Base-by-base conservation (phyloP, 2,113 vertebrate species). In the Pongo pygmaeus region DNA sequence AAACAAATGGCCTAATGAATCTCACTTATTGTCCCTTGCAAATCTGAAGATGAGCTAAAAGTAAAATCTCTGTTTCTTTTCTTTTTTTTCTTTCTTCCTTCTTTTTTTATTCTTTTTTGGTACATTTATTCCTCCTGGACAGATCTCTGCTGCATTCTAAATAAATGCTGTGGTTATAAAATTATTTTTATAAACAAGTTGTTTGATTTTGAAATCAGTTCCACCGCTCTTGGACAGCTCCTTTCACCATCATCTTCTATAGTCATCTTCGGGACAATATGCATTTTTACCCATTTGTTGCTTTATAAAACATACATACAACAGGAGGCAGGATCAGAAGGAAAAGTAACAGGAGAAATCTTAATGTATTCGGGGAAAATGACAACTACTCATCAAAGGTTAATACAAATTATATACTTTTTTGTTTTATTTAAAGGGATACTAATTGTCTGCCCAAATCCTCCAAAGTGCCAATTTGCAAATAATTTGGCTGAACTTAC, bases 1-100 rank as follows among this genome's bases (percentile, higher is more conserved):
- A 99, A 99, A 99, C 99, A 99, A 99, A 99, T 99, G 99, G 99
- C 99, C 99, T 99, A 99, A 99, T 99, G 99, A 99, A 99, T 99
- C 99, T 99, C 99, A 98, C 99, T 99, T 99, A 99, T 99, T 99
- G 99, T 99, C 99, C 99, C 98, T 97, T 98, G 98, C 98, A 99
- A 99, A 99, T 99, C 98, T 98, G 98, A 99, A 99, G 99, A 99
- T 98, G 98, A 99, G 99, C 99, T 99, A 98, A 99, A 99, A 99
- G 98, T 99, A 98, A 98, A 99, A 99, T 98, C 98, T 98, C 97
- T 98, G 95, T 98, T 98, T 98, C 97, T 97, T 97, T 97, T 89
- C 38, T 90, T 89, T 38, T 48, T 46, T 75, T 52, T 61, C 6
- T 80, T 50, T 40, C 5, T 55, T 61, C 12, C 43, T 48, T 38